phyloP scores from a whole-genome alignment of 2,113 vertebrate genomes.

The Mus spicilegus region DNA sequence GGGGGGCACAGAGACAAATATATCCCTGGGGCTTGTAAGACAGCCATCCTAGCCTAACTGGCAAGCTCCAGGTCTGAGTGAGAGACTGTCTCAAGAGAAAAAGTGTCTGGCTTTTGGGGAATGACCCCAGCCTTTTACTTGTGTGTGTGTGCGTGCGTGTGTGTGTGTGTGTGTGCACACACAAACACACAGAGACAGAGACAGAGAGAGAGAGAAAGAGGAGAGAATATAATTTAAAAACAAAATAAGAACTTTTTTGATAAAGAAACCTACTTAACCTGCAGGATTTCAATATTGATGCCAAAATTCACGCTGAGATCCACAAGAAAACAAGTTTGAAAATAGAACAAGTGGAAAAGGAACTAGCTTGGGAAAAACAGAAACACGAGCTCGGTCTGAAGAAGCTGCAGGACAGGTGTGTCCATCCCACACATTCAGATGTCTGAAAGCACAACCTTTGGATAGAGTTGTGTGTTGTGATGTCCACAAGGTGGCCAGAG shows the following conservation, averaged over 20 bases:
- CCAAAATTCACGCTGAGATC: constrained; percentile 87
- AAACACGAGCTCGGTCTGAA: constrained; percentile 86
- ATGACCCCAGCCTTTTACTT: not conserved
- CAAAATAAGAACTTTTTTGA: constrained; percentile 4
- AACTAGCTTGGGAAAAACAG: constrained; percentile 93
- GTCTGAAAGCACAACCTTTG: not conserved
- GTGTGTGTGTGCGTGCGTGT: too few relatives aligned
- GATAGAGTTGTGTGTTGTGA: not conserved
- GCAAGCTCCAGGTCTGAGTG: not conserved
- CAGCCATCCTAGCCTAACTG: not conserved
- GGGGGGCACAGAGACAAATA: not conserved
- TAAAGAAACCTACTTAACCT: constrained; percentile 52
- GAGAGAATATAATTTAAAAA: not conserved
- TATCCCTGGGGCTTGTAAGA: not conserved
- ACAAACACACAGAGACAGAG: too few relatives aligned
- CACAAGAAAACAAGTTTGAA: constrained; percentile 84
- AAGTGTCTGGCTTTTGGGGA: not conserved
- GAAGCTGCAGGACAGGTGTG: constrained; percentile 91
- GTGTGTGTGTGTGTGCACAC: not conserved
- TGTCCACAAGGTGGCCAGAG: not conserved
- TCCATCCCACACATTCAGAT: not conserved
- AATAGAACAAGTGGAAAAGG: constrained; percentile 87
- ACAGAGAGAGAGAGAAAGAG: too few relatives aligned
- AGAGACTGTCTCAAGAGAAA: not conserved
- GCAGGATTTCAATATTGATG: constrained; percentile 91